phyloP scores from a whole-genome alignment of 2,888 invertebrate genomes.

The Linnaemya vulpina region DNA sequence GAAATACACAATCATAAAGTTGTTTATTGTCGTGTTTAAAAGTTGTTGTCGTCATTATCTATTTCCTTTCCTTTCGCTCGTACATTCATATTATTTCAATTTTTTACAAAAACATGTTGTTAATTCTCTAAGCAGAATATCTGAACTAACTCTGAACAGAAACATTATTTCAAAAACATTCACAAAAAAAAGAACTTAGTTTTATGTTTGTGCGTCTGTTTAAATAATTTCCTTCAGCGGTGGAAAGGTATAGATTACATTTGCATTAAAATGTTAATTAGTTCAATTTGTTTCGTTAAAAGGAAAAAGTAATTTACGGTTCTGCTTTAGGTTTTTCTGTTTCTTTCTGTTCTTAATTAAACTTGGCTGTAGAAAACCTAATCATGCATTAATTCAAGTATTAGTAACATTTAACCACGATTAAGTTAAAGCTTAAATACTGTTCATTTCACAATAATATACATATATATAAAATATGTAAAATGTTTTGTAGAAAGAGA shows the following conservation, averaged over 20 bases:
- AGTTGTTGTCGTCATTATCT: slow-evolving; percentile 42
- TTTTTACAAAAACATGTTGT: slow-evolving; percentile 33
- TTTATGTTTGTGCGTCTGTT: not conserved
- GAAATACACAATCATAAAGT: not conserved
- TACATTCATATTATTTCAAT: slow-evolving; percentile 17
- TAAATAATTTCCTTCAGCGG: slow-evolving; percentile 15
- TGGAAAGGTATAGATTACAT: slow-evolving; percentile 39
- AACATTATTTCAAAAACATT: not conserved
- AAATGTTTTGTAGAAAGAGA: too few species aligned
- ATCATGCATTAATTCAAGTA: slow-evolving; percentile 4
- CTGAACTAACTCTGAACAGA: slow-evolving; percentile 19
- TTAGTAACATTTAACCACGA: not conserved
- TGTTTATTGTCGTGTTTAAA: slow-evolving; percentile 17
- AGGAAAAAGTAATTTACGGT: not conserved
- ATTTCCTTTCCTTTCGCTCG: slow-evolving; percentile 28
- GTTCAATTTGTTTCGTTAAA: slow-evolving; percentile 42
- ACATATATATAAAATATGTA: too few species aligned
- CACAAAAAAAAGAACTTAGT: not conserved
- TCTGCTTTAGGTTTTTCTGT: not conserved
- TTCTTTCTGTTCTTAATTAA: not conserved
- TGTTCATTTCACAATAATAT: too few species aligned
- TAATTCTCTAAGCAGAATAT: slow-evolving; percentile 28
- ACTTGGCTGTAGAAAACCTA: slow-evolving; percentile 2
- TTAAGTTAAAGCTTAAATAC: too few species aligned
- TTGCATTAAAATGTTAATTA: slow-evolving; percentile 50